Conservation (phyloP, 2,888 invertebrate genomes). For the Pseudolycoriella hygida region DNA sequence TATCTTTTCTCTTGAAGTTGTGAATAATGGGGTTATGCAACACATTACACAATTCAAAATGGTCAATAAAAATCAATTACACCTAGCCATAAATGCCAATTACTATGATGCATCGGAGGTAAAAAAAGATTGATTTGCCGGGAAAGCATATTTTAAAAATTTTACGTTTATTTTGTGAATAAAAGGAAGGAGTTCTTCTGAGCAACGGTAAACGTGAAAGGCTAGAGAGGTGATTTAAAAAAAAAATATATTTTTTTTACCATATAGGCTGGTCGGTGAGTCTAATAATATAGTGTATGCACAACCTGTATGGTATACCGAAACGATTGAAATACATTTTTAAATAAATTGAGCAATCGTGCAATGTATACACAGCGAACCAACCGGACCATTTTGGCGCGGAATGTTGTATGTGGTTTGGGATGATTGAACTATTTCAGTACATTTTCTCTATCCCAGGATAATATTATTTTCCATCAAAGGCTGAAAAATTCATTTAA, state of each 20-base stretch:
- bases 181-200: too few species aligned
- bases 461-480: constrained; percentile 1
- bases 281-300: neutral
- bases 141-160: neutral
- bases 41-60: constrained; percentile 1
- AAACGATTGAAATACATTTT: constrained; percentile 8
- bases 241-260: neutral
- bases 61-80: constrained; percentile 14
- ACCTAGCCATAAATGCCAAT: constrained; percentile 14
- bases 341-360: constrained; percentile 8
- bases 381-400: neutral
- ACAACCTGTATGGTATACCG: constrained; percentile 3
- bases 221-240: too few species aligned
- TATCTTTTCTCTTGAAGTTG: too few species aligned
- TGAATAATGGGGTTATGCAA: neutral
- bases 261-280: neutral
- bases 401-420: neutral
- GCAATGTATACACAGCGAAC: neutral
- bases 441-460: too few species aligned
- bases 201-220: neutral
- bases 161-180: neutral
- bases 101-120: constrained; percentile 13
- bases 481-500: constrained; percentile 3
- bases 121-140: neutral
- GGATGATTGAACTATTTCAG: neutral